Conservation (phyloP, 2,888 invertebrate species). For the Aspidiotus destructor region DNA sequence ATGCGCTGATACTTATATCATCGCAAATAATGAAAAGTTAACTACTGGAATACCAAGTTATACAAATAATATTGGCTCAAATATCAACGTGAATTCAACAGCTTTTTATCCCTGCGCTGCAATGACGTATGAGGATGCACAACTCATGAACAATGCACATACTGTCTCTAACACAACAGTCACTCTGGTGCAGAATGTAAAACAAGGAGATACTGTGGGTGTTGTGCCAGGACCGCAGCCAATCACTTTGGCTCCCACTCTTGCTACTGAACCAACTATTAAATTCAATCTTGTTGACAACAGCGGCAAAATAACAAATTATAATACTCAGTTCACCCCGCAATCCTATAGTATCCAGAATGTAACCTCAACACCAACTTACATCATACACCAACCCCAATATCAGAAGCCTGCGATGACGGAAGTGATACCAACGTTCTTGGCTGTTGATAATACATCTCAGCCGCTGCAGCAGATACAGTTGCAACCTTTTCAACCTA, state of each 20-base stretch:
- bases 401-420: conserved; percentile 5
- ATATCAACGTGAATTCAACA: background rate
- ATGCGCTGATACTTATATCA: background rate
- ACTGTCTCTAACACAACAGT: background rate
- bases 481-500: conserved; percentile 12
- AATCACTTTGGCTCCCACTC: conserved; percentile 5
- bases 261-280: background rate
- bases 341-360: conserved; percentile 18
- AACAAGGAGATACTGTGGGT: background rate
- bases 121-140: background rate
- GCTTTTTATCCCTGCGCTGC: conserved; percentile 5
- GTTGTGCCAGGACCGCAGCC: background rate
- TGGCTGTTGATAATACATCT: conserved; percentile 14
- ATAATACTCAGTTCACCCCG: background rate
- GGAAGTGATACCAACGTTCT: conserved; percentile 18
- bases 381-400: conserved; percentile 21
- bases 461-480: conserved; percentile 14
- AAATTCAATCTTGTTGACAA: conserved; percentile 13
- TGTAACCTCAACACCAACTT: conserved; percentile 11
- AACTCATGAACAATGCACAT: background rate
- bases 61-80: too few relatives aligned
- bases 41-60: background rate
- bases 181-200: conserved; percentile 6
- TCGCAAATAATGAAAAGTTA: background rate
- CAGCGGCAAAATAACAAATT: conserved; percentile 5